phyloP scores from a whole-genome alignment of 2,888 invertebrate genomes.

The Amphipyra berbera region DNA sequence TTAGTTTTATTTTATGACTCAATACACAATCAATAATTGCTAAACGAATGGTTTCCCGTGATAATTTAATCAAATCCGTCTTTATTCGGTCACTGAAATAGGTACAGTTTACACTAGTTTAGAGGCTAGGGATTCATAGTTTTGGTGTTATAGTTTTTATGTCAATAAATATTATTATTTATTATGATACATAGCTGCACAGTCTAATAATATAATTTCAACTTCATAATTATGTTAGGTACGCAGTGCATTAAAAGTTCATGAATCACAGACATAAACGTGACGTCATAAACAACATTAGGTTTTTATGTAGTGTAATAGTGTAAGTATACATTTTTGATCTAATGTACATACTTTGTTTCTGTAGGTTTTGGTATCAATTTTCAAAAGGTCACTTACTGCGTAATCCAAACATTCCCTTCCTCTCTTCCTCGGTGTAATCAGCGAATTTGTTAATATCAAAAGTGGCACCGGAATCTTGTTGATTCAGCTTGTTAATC shows the following conservation, averaged over 20 bases:
- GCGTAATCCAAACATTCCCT: constrained; percentile 50
- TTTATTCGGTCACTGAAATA: constrained; percentile 8
- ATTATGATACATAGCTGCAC: not conserved
- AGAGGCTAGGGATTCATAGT: no score
- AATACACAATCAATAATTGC: not conserved
- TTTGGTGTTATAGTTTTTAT: no score
- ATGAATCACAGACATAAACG: not conserved
- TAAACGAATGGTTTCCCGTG: constrained; percentile 3
- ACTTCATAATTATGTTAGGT: not conserved
- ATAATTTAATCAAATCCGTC: constrained; percentile 14
- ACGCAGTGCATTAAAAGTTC: constrained; percentile 7
- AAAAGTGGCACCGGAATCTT: constrained; percentile 48
- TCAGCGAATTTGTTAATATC: constrained; percentile 71
- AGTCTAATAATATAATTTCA: constrained; percentile 26
- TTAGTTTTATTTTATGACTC: not conserved
- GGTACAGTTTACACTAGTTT: no score
- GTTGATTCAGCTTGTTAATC: constrained; percentile 62
- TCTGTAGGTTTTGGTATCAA: not conserved
- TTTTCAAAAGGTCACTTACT: constrained; percentile 35
- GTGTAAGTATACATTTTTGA: constrained; percentile 1
- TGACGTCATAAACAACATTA: constrained; percentile 21
- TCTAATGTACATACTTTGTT: not conserved
- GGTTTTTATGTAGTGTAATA: no score
- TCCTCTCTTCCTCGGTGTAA: constrained; percentile 62
- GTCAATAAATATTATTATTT: no score